Evolutionary conservation across 2,113 vertebrate species (phyloP).

Genomic region (Alethe castanea): DNA sequence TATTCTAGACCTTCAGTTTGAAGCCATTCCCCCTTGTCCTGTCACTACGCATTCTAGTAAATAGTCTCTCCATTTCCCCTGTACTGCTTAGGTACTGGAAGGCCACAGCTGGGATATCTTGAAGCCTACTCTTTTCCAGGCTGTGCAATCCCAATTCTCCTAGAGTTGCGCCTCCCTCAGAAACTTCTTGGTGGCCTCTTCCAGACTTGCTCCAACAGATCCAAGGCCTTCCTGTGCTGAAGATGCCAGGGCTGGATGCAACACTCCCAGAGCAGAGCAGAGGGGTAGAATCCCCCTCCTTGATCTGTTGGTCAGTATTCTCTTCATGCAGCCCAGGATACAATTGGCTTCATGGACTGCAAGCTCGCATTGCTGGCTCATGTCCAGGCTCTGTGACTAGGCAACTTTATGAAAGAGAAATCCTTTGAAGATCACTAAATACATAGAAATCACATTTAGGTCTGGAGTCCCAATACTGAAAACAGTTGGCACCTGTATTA

Average conservation of each 20-base stretch:
- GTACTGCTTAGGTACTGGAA: not conserved
- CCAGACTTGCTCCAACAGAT: not conserved
- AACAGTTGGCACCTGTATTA: not conserved
- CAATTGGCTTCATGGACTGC: not conserved
- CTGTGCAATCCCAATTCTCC: not conserved
- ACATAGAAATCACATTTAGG: not conserved
- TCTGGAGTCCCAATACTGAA: not conserved
- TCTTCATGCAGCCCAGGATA: not conserved
- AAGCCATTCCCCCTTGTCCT: not conserved
- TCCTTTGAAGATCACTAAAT: not conserved
- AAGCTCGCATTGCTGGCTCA: too few species aligned
- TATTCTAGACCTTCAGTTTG: not conserved
- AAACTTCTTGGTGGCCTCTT: not conserved
- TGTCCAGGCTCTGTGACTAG: not conserved
- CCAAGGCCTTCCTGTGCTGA: not conserved
- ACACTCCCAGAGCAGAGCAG: not conserved
- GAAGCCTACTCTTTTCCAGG: not conserved
- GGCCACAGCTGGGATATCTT: not conserved
- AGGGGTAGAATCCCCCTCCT: not conserved
- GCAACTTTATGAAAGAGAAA: not conserved
- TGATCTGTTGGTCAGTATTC: rapidly evolving
- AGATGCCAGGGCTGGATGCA: not conserved
- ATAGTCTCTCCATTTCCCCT: not conserved
- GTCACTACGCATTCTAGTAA: not conserved
- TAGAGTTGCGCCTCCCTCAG: not conserved